A percentile compares a stretch with the other conserved stretches of the same genome.
phyloP scores from a whole-genome alignment of 2,888 invertebrate species.

The Noctua pronuba region DNA sequence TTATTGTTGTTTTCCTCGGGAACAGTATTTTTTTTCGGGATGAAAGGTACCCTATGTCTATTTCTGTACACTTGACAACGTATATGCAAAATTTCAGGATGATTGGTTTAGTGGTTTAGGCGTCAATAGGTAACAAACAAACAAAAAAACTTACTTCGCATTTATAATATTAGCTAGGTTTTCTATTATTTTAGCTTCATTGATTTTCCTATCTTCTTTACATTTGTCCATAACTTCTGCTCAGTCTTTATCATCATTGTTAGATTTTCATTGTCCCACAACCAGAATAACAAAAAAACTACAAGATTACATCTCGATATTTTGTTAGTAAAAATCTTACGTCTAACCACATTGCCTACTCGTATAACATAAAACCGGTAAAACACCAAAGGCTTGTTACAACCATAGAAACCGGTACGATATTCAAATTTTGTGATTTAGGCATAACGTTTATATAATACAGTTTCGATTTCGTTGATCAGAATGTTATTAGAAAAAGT shows the following conservation, averaged over 20 bases:
- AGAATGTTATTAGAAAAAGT: slow-evolving; percentile 51
- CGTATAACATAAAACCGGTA: slow-evolving; percentile 46
- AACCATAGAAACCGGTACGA: slow-evolving; percentile 36
- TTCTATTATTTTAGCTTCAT: neutral
- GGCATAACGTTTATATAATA: slow-evolving; percentile 51
- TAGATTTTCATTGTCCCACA: neutral
- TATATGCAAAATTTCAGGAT: no score
- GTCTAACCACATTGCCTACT: slow-evolving; percentile 2
- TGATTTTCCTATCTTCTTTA: neutral
- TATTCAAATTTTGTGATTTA: slow-evolving; percentile 47
- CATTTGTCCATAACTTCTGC: neutral
- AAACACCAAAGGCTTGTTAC: slow-evolving; percentile 25
- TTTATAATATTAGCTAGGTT: no score
- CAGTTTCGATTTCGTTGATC: slow-evolving; percentile 60
- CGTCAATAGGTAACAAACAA: no score
- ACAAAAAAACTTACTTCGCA: no score
- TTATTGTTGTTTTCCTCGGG: no score
- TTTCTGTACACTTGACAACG: no score
- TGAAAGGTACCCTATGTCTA: no score
- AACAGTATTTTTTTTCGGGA: no score
- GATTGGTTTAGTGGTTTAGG: no score
- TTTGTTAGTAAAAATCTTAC: neutral
- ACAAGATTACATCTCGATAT: no score
- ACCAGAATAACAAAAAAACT: neutral
- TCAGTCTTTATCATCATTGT: neutral